Evolutionary conservation across 1,140 invertebrate genomes (phyloP), one percentile per base, ranked within the genome.

Genomic region (Tetragnatha versicolor): DNA sequence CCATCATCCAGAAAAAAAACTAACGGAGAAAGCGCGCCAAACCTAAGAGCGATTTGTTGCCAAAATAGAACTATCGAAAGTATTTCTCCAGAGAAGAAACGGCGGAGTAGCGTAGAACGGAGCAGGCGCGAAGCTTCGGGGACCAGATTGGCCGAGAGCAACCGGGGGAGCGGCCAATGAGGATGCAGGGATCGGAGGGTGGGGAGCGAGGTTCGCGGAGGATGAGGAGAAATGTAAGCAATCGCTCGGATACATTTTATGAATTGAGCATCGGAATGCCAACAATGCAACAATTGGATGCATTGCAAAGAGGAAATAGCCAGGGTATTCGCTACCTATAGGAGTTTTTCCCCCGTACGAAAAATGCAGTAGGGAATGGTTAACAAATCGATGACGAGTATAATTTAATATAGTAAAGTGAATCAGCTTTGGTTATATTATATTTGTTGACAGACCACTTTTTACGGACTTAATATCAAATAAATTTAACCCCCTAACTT

Each of bases 221-320:
- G 37, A 2, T 27, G 17, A 25, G 39, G 25, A 55, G 68, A 55
- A 55, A 70, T 37, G 65, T 51, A 68, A 68, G 65, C 65, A 68
- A 65, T 65, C 35, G 61, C 42, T 65, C 25, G 35, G 61, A 42
- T 65, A 68, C 14, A 65, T 49, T 45, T 49, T 25, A 68, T 12
- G 29, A n/a, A 68, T 68, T 17, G 37, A 20, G 17, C 22, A 31
- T 33, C 25, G 65, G 65, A 68, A 51, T 68, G 27, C 29, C 20
- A 68, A 68, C 45, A 68, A 68, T 68, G 65, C 45, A 68, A 68
- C 65, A 68, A 68, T 68, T 68, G 45, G 65, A 17, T 20, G 33
- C 45, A 45, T 25, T 55, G 12, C n/a, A 55, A 4, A 12, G n/a
- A 45, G 42, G 20, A 20, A 20, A 47, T 20, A 2, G 20, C 12